Conservation (phyloP, 2,113 vertebrate species). For the Tapirus terrestris region DNA sequence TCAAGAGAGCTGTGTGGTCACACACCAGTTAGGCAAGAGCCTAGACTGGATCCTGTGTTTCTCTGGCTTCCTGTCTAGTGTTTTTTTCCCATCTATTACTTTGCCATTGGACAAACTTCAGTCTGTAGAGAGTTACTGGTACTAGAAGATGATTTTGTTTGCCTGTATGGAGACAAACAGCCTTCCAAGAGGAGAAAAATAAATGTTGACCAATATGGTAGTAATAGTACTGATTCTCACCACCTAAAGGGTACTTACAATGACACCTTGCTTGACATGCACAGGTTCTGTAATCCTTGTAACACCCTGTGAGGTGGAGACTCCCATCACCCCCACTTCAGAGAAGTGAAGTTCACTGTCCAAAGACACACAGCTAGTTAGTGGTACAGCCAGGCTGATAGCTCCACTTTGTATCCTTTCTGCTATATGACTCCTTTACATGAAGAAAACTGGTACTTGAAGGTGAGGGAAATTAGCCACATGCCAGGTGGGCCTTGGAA, state of each 20-base stretch:
- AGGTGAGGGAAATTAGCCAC: not conserved
- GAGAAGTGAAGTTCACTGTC: not conserved
- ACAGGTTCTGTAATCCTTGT: not conserved
- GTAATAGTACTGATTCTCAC: not conserved
- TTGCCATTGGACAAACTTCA: not conserved
- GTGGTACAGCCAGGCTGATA: too few relatives aligned
- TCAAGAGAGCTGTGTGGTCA: not conserved
- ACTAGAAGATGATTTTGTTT: not conserved
- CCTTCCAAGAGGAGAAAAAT: not conserved
- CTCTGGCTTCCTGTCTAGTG: not conserved
- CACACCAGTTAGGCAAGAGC: not conserved
- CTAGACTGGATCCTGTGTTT: not conserved
- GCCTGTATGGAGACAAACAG: not conserved
- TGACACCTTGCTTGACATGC: not conserved
- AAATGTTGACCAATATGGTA: not conserved
- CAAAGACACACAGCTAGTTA: not conserved
- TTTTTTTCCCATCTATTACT: not conserved
- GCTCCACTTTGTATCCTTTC: not conserved
- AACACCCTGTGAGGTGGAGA: not conserved
- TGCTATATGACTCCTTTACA: not conserved
- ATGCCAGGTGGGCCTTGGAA: not conserved
- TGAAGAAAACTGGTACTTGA: not conserved
- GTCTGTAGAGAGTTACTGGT: not conserved
- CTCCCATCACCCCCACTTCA: not conserved
- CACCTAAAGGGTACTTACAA: too few relatives aligned